Evolutionary conservation across 2,113 vertebrate genomes (phyloP).

Genomic region (Chaetops frenatus): DNA sequence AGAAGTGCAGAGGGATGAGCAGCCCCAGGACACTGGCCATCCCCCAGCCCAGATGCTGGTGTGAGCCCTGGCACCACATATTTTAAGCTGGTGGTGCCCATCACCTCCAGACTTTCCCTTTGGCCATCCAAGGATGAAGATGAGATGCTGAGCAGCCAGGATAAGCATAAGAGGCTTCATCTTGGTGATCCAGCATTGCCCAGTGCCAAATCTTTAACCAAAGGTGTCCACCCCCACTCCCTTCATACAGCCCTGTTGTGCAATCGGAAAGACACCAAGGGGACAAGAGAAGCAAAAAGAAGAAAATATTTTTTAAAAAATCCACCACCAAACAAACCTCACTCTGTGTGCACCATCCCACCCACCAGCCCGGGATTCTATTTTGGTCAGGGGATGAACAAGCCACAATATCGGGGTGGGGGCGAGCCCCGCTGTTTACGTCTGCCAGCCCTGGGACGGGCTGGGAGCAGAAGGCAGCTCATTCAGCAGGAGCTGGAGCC

Average conservation of each 20-base stretch:
- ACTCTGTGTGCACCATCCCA: constrained; percentile 13
- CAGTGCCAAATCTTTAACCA: neutral
- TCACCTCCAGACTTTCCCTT: neutral
- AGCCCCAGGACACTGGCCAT: fast-evolving
- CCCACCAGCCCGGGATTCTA: neutral
- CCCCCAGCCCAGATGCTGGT: neutral
- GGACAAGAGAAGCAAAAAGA: neutral
- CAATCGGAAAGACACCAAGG: constrained; percentile 47
- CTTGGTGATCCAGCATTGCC: fast-evolving
- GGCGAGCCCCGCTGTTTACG: constrained; percentile 53
- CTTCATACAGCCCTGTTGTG: neutral
- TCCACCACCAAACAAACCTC: constrained; percentile 7
- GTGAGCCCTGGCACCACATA: fast-evolving
- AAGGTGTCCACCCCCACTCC: neutral
- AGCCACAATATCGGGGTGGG: constrained; percentile 38
- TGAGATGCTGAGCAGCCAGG: neutral
- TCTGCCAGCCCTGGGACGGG: constrained; percentile 39
- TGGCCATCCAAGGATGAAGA: neutral
- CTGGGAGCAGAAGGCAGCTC: constrained; percentile 59
- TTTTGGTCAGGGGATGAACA: constrained; percentile 61
- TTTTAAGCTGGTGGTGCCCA: neutral
- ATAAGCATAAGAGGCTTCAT: neutral
- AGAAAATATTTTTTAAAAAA: neutral
- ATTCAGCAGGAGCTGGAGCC: constrained; percentile 22
- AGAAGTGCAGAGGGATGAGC: neutral